Conservation (phyloP, 2,113 vertebrate species). For the Lutjanus erythropterus region DNA sequence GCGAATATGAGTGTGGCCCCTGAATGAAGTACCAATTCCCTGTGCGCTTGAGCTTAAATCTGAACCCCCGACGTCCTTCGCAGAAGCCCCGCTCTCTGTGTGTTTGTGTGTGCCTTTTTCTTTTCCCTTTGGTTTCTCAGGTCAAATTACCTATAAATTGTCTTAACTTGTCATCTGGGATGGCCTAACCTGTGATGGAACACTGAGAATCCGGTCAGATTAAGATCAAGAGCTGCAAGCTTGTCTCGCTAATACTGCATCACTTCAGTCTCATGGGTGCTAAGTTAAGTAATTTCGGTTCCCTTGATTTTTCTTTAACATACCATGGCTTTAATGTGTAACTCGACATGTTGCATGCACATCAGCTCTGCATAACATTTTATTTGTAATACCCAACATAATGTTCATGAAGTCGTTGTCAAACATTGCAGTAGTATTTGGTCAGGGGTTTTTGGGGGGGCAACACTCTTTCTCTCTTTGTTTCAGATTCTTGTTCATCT, state of each 20-base stretch:
- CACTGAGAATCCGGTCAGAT: conserved; percentile 84
- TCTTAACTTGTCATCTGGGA: conserved; percentile 81
- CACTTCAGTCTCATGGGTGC: conserved; percentile 83
- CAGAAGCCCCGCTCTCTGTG: conserved; percentile 77
- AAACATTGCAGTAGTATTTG: conserved; percentile 66
- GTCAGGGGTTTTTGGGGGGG: conserved; percentile 35
- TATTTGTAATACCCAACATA: conserved; percentile 53
- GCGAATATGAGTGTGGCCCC: conserved; percentile 80
- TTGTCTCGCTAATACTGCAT: conserved; percentile 85
- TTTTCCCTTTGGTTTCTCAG: conserved; percentile 82
- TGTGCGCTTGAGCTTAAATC: conserved; percentile 85
- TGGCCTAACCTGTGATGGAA: conserved; percentile 85
- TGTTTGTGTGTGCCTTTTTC: conserved; percentile 76
- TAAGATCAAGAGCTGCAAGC: conserved; percentile 85
- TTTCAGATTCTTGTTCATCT: conserved; percentile 81
- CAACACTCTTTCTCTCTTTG: conserved; percentile 74
- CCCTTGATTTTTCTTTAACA: conserved; percentile 74
- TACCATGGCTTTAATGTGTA: conserved; percentile 79
- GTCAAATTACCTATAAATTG: conserved; percentile 77
- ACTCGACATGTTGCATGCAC: conserved; percentile 82
- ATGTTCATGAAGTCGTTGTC: conserved; percentile 69
- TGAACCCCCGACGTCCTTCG: conserved; percentile 72
- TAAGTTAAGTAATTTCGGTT: conserved; percentile 86
- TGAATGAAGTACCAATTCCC: conserved; percentile 83
- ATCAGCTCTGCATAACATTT: conserved; percentile 81